Evolutionary conservation across 2,888 invertebrate species (phyloP), one percentile per base, ranked within the genome.

Genomic region (Disparrhopalites patrizii): DNA sequence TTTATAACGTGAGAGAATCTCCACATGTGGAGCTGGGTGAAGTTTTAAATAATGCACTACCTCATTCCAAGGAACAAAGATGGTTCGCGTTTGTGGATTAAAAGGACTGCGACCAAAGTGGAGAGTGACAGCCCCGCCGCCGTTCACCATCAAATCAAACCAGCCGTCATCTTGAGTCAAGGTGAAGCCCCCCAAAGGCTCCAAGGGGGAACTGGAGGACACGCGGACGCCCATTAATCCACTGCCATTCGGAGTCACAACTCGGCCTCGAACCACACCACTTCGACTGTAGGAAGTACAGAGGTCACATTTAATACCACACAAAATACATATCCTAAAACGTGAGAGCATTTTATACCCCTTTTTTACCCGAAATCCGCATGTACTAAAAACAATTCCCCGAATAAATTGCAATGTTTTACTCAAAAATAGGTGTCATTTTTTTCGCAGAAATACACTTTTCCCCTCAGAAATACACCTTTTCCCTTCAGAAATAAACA

Each of bases 141-240:
- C 99, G 80, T 99, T 99, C 18, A 99, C 97, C 78, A 99, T 85
- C 58, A 99, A 85, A 81, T 99, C 99, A 82, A 99, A 99, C 92
- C 92, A 93, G 57, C 93, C 93, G 30, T 58, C 93, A 73, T 92
- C 91, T 67, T 93, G 83, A 2, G 94, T 93, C 66, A 94, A 81
- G 0, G 98, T 98, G 81, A 95, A 96, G 15, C 98, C 98, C 83
- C 95, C 96, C 8, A 73, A 57, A 10, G 73, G 73, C 57, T 75
- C 75, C 55, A 93, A 83, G n/a, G 94, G 90, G 3, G 91, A 91
- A 65, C 90, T 90, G 50, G 97, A 95, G 70, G 92, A 91, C 3
- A 99, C 96, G 72, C 97, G 85, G 8, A 97, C 96, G 33, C 98
- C 98, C 79, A 95, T 91, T 75, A 99, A 82, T 36, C 97, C 95